Evolutionary conservation across 1,140 invertebrate species (phyloP).

Genomic region (Lanistes nyassanus): DNA sequence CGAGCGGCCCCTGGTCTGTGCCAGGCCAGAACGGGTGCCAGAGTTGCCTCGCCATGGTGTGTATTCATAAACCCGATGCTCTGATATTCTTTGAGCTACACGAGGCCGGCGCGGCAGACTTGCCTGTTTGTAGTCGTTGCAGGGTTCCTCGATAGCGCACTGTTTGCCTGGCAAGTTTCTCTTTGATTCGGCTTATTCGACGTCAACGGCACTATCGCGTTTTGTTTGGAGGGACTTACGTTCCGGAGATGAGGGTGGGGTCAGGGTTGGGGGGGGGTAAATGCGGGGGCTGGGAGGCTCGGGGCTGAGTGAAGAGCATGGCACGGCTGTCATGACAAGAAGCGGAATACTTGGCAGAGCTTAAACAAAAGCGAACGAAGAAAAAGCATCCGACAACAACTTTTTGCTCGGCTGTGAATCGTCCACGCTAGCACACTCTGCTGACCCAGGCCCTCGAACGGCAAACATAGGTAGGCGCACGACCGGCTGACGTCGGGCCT

Average conservation of each 20-base stretch:
- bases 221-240: background rate
- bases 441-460: too few relatives aligned
- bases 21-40: too few relatives aligned
- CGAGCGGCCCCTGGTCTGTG: too few relatives aligned
- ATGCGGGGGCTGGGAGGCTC: background rate
- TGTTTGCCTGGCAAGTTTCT: background rate
- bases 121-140: too few relatives aligned
- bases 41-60: too few relatives aligned
- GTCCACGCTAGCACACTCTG: too few relatives aligned
- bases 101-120: too few relatives aligned
- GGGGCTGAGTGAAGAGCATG: background rate
- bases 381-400: background rate
- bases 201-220: background rate
- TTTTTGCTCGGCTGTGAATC: background rate
- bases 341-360: too few relatives aligned
- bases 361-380: background rate
- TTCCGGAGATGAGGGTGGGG: background rate
- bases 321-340: background rate
- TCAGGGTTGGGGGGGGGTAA: background rate
- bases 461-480: too few relatives aligned
- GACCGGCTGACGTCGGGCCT: too few relatives aligned
- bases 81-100: too few relatives aligned
- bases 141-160: conserved; percentile 3
- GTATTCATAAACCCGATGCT: too few relatives aligned
- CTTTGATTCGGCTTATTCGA: background rate